A percentile compares a stretch with the other conserved stretches of the same genome.
These are phyloP conservation scores for Gambusia affinis DNA, from an alignment of 2,113 vertebrate genomes.

Conservation along the genomic window DNA sequence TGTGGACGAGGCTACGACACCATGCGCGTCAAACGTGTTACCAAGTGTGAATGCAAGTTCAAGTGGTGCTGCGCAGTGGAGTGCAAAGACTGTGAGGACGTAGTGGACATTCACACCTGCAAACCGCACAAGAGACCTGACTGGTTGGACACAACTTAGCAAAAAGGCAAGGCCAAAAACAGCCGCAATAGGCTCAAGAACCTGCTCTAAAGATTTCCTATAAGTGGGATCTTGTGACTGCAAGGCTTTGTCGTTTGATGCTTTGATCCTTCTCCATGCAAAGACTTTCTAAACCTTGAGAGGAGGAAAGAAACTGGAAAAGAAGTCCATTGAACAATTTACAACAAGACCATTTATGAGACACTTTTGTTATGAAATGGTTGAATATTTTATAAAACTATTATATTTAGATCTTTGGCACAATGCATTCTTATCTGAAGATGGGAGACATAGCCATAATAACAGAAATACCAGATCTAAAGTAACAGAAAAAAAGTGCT, in stretches of 20 bases:
- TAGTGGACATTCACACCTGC: constrained; percentile 96
- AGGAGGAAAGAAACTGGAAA: constrained; percentile 57
- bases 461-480: constrained; percentile 24
- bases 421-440: constrained; percentile 20
- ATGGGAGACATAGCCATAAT: constrained; percentile 13
- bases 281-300: constrained; percentile 30
- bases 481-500: background rate
- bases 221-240: constrained; percentile 32
- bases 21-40: constrained; percentile 90
- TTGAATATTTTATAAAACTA: constrained; percentile 29
- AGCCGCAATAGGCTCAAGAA: constrained; percentile 24
- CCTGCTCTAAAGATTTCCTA: constrained; percentile 10
- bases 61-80: constrained; percentile 97
- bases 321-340: constrained; percentile 16
- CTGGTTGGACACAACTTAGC: constrained; percentile 91
- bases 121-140: constrained; percentile 94
- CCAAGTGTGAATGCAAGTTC: constrained; percentile 98
- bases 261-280: constrained; percentile 29
- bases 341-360: background rate
- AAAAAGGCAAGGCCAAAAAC: background rate
- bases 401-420: constrained; percentile 27
- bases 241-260: constrained; percentile 45
- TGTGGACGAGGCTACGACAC: constrained; percentile 98
- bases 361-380: constrained; percentile 38
- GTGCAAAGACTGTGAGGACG: constrained; percentile 93